Evolutionary conservation across 2,113 vertebrate genomes (phyloP).

Genomic region (Mustela nigripes): DNA sequence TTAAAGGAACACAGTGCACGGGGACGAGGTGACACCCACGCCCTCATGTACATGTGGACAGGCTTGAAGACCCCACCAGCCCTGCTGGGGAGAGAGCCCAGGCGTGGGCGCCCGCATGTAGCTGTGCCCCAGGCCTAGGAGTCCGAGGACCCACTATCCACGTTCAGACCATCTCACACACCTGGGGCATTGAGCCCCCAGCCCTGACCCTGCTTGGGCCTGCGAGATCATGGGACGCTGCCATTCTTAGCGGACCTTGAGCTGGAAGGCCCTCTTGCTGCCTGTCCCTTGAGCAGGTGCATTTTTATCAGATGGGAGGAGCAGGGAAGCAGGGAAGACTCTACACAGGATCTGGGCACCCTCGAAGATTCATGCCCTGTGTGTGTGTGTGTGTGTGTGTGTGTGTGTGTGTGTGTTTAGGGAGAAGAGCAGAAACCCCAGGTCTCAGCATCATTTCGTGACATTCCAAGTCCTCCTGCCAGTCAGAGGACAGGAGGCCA

Average conservation of each 20-base stretch:
- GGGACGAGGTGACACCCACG: slow-evolving; percentile 16
- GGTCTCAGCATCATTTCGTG: background rate
- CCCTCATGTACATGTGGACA: background rate
- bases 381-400: background rate
- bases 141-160: background rate
- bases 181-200: background rate
- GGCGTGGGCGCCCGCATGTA: too few relatives aligned
- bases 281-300: background rate
- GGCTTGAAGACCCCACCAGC: background rate
- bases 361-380: background rate
- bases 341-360: background rate
- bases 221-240: background rate
- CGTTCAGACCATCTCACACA: background rate
- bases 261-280: background rate
- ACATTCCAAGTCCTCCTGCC: background rate
- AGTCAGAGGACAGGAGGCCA: background rate
- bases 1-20: slow-evolving; percentile 69
- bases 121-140: background rate
- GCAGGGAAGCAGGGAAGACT: background rate
- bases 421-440: background rate
- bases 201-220: background rate
- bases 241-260: background rate
- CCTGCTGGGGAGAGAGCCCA: background rate
- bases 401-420: background rate
- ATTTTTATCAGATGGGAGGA: background rate